phyloP scores from a whole-genome alignment of 2,888 invertebrate species.

The Aporophyla lueneburgensis region DNA sequence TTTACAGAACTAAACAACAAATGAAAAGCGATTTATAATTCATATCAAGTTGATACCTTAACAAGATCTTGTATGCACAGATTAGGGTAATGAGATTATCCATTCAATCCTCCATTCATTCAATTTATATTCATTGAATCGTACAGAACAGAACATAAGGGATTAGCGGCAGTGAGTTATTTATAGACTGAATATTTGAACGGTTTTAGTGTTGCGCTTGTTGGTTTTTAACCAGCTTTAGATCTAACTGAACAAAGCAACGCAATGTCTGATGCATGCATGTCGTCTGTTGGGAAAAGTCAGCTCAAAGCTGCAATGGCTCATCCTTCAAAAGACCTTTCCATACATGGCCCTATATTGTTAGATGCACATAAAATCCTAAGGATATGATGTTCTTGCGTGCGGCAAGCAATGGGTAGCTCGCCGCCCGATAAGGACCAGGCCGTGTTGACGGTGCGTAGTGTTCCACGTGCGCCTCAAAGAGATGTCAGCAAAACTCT shows the following conservation, averaged over 20 bases:
- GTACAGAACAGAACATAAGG: constrained; percentile 61
- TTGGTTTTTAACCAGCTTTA: constrained; percentile 26
- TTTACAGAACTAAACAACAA: constrained; percentile 37
- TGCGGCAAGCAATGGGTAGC: too few relatives aligned
- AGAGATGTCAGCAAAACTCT: too few relatives aligned
- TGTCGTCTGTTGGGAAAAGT: too few relatives aligned
- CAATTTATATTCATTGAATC: constrained; percentile 76
- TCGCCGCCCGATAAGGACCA: too few relatives aligned
- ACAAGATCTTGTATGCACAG: constrained; percentile 56
- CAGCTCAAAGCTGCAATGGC: too few relatives aligned
- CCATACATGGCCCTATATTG: too few relatives aligned
- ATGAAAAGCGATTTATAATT: constrained; percentile 56
- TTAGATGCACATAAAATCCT: too few relatives aligned
- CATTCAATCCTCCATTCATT: constrained; percentile 69
- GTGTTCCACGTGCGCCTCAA: too few relatives aligned
- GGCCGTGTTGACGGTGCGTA: too few relatives aligned
- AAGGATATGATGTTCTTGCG: too few relatives aligned
- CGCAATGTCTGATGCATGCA: too few relatives aligned
- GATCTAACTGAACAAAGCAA: neutral
- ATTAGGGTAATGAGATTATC: constrained; percentile 75
- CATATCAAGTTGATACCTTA: constrained; percentile 37
- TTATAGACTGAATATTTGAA: constrained; percentile 51
- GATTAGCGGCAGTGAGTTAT: constrained; percentile 68
- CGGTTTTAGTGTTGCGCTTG: constrained; percentile 27
- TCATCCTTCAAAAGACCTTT: too few relatives aligned